Evolutionary conservation across 2,888 invertebrate genomes (phyloP).

Genomic region (Lepidocyrtinus sp.): DNA sequence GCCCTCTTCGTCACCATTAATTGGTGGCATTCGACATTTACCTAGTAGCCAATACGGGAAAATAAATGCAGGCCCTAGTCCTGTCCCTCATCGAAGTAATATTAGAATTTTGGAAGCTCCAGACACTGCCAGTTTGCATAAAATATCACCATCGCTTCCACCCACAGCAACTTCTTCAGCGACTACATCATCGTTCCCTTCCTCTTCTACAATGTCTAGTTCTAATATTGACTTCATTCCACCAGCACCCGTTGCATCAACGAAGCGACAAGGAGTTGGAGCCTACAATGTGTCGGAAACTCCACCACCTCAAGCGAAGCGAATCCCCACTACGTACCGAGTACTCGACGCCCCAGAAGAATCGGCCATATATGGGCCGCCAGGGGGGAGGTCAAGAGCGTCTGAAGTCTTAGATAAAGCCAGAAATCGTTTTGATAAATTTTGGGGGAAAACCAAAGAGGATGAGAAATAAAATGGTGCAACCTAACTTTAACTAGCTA

Average conservation of each 20-base stretch:
- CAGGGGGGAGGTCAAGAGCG: conserved; percentile 76
- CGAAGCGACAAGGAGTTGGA: conserved; percentile 66
- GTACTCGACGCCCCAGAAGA: conserved; percentile 73
- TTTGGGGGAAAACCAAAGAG: conserved; percentile 77
- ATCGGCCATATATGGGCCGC: conserved; percentile 68
- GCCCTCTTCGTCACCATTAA: not conserved
- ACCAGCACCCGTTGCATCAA: conserved; percentile 64
- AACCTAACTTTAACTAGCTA: not conserved
- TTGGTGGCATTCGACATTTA: not conserved
- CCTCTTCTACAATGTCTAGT: conserved; percentile 39
- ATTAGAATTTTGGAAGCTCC: conserved; percentile 75
- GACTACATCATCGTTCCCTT: conserved; percentile 20
- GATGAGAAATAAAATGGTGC: conserved; percentile 62
- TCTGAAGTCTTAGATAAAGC: conserved; percentile 86
- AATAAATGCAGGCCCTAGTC: conserved; percentile 70
- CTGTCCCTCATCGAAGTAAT: conserved; percentile 71
- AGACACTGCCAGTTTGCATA: conserved; percentile 71
- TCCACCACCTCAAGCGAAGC: conserved; percentile 65
- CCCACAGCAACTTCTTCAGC: conserved; percentile 24
- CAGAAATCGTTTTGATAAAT: conserved; percentile 87
- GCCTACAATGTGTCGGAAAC: conserved; percentile 67
- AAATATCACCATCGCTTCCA: conserved; percentile 68
- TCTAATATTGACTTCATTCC: conserved; percentile 63
- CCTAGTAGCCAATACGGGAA: not conserved
- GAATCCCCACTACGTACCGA: conserved; percentile 71